Evolutionary conservation across 2,113 vertebrate species (phyloP), one percentile per base, ranked within the genome.

Genomic region (Xiphophorus hellerii): DNA sequence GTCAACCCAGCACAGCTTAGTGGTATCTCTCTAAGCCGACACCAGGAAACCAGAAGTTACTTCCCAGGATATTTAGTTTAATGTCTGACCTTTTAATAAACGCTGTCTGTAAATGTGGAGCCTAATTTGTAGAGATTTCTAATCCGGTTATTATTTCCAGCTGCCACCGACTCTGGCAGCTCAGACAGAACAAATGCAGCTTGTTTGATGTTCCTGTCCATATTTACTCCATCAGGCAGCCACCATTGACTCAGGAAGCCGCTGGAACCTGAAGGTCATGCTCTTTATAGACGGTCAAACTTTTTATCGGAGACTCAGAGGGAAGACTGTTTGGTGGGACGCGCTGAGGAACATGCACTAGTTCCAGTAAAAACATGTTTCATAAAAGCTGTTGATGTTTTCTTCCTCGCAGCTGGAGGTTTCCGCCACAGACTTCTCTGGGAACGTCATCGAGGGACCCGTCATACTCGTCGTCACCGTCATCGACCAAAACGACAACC

Each of bases 401-500:
- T 62, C 44, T 39, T 66, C 73, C 67, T 25, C 69, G 54, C 85
- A 99, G 98, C 95, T 99, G 60, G 94, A 96, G 60, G 98, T 99
- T 11, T 98, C 97, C 69, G 95, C 96, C 22, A 95, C 90, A 2
- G 98, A 99, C 68, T 76, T 88, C 17, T 93, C 64, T 1, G 97
- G 97, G 25, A 96, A 94, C 62, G 88, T 94, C 5, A 78, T 98
- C 0, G 98, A 99, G 20, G 97, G 96, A 0, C 98, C 97, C 0
- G 95, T 94, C 3, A 88, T 89, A 9, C 89, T 99, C 35, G 92
- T 95, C 31, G 88, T 99, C 81, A 88, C 87, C 0, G 95, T 99
- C 74, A 99, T 99, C 9, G 97, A 99, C 88, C 98, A 99, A 83
- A 99, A 99, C 35, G 98, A 99, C 91, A 99, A 99, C 92, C 93